phyloP scores from a whole-genome alignment of 2,888 invertebrate species.

The Antheraea assamensis region DNA sequence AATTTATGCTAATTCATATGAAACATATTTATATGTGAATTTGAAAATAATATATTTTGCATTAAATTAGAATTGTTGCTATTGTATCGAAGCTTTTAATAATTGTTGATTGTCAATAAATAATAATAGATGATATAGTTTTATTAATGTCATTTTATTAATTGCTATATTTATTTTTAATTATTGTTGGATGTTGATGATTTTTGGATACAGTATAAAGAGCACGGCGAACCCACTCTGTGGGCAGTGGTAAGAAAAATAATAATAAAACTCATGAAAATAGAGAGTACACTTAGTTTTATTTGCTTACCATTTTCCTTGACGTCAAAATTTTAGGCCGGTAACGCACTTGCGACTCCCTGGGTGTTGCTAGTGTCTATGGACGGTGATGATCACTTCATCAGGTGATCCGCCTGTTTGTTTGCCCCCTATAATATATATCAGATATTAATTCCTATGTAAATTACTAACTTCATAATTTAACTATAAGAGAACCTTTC shows the following conservation, averaged over 20 bases:
- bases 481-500: no score
- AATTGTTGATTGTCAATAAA: slow-evolving; percentile 60
- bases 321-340: background rate
- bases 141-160: slow-evolving; percentile 49
- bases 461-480: no score
- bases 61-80: slow-evolving; percentile 54
- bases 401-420: no score
- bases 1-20: slow-evolving; percentile 1
- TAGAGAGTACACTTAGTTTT: slow-evolving; percentile 64
- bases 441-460: no score
- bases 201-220: slow-evolving; percentile 47
- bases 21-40: slow-evolving; percentile 17
- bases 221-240: slow-evolving; percentile 55
- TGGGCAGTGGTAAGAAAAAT: slow-evolving; percentile 78
- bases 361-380: no score
- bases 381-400: no score
- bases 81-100: slow-evolving; percentile 70
- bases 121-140: slow-evolving; percentile 42
- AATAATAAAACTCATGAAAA: slow-evolving; percentile 81
- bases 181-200: slow-evolving; percentile 44
- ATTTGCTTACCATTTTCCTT: slow-evolving; percentile 30
- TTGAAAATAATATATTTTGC: slow-evolving; percentile 29
- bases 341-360: no score
- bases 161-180: slow-evolving; percentile 43
- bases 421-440: no score